Evolutionary conservation across 2,797 vertebrate species (phyloP).

Genomic region (Channallabes apus): DNA sequence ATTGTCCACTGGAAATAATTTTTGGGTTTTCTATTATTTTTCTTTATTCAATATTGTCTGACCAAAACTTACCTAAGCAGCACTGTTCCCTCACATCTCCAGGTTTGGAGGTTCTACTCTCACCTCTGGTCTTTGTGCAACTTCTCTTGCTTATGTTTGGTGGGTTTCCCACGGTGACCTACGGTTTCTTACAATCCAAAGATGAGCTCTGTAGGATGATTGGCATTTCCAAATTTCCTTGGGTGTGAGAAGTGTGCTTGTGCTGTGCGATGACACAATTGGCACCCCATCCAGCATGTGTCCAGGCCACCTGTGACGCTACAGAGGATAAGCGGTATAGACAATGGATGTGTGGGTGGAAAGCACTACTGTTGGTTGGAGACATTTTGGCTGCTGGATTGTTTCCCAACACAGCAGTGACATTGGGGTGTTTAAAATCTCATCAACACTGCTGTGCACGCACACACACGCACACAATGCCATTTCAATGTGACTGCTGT

Average conservation of each 20-base stretch:
- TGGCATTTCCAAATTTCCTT: no score
- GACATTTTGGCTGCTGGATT: constrained; percentile 19
- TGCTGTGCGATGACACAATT: no score
- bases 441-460: background rate
- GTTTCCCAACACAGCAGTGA: constrained; percentile 4
- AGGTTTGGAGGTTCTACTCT: background rate
- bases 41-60: background rate
- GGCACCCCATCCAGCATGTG: no score
- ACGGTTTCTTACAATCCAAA: no score
- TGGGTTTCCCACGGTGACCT: no score
- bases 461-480: background rate
- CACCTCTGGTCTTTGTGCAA: background rate
- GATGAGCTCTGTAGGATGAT: no score
- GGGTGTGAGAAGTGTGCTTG: no score
- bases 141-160: no score
- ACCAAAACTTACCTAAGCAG: background rate
- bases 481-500: background rate
- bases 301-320: no score
- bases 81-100: background rate
- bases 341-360: background rate
- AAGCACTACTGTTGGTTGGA: constrained; percentile 2
- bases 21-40: background rate
- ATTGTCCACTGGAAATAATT: no score
- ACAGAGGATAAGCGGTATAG: no score
- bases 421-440: constrained; percentile 28